These are phyloP conservation scores for Cyclargus thomasi DNA, from an alignment of 1,140 invertebrate species.

Conservation along the genomic window DNA sequence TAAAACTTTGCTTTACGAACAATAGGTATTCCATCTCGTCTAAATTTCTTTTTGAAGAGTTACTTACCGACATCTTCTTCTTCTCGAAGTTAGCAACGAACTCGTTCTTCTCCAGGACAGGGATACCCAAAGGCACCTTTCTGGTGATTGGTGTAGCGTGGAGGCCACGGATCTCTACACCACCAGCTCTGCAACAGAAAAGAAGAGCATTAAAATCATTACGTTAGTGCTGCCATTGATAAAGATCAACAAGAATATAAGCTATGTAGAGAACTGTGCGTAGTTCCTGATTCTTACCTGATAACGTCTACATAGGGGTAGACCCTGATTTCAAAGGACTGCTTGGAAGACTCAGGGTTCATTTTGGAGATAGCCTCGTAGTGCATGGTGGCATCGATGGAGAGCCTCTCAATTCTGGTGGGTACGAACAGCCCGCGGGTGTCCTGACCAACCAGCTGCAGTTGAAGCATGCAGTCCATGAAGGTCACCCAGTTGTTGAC, in stretches of 20 bases:
- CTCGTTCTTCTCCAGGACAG: slow-evolving; percentile 83
- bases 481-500: slow-evolving; percentile 92
- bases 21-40: too few species aligned
- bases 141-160: slow-evolving; percentile 87
- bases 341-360: slow-evolving; percentile 66
- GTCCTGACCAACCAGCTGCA: slow-evolving; percentile 86
- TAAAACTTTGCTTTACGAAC: too few species aligned
- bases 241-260: too few species aligned
- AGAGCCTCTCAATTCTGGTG: slow-evolving; percentile 86
- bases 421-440: slow-evolving; percentile 87
- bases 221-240: too few species aligned
- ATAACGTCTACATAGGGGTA: slow-evolving; percentile 65
- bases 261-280: neutral
- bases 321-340: slow-evolving; percentile 60
- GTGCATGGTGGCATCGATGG: slow-evolving; percentile 85
- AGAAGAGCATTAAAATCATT: too few species aligned
- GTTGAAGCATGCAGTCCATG: slow-evolving; percentile 94
- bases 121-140: slow-evolving; percentile 77
- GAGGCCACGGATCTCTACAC: slow-evolving; percentile 89
- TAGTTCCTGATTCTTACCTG: slow-evolving; percentile 40
- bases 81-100: slow-evolving; percentile 83
- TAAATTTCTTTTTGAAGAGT: too few species aligned
- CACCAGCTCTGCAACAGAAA: slow-evolving; percentile 85
- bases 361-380: slow-evolving; percentile 74
- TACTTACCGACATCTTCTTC: slow-evolving; percentile 44